Evolutionary conservation across 1,140 invertebrate genomes (phyloP), one percentile per base, ranked within the genome.

Genomic region (Pseudachorutes palmiensis): DNA sequence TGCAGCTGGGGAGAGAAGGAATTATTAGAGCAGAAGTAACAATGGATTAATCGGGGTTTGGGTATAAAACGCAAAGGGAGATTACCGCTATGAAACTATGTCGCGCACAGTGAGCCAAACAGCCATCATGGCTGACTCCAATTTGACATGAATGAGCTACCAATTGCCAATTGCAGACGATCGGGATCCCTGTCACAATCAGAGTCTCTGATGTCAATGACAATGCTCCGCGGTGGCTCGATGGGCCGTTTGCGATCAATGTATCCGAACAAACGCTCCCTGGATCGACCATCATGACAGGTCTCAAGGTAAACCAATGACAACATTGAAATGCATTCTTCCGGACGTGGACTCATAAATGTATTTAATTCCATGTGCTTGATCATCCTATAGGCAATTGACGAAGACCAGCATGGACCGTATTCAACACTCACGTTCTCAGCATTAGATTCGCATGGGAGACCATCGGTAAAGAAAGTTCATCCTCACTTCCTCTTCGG

Each of bases 141-240:
- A 45, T 41, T 48, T 48, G 31, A 31, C 22, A 30, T 32, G 29
- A 49, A 36, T 49, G 45, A 67, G 49, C 60, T 19, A 51, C 36
- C 24, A 24, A 57, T 57, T 57, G 9, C 9, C 9, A 45, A 12
- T 60, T 60, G 24, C 58, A 62, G 32, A 62, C 16, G 22, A 36
- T 62, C 41, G 75, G 85, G 88, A 91, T 94, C 75, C 92, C 92
- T 12, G 87, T 94, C 28, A 91, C 91, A 75, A 89, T 95, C 55
- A 82, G 91, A 68, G 91, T 94, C n/a, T 91, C 87, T 28, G 92
- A 95, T 80, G 91, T 88, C 24, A 95, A 95, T 77, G 92, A 95
- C 78, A 94, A 94, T 36, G 60, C 24, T 5, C 72, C 72, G 5
- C 45, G 49, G 48, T 71, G 70, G 65, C 64, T 71, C 26, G 62